Evolutionary conservation across 1,140 invertebrate genomes (phyloP).

Genomic region (Lethrus apterus): DNA sequence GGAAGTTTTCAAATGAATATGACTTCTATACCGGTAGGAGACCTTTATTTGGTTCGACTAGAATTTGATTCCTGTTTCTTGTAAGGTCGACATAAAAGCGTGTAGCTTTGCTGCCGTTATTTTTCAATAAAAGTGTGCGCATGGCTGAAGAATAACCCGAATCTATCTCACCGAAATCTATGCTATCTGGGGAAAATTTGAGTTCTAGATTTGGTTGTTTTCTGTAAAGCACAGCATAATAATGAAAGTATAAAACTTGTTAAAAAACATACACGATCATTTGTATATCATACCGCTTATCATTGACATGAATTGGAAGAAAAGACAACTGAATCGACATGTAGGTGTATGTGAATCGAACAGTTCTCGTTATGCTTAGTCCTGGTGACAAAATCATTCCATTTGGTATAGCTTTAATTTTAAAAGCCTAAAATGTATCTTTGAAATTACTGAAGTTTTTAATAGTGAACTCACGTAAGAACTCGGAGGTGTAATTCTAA

Average conservation of each 20-base stretch:
- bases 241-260: too few relatives aligned
- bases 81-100: constrained; percentile 36
- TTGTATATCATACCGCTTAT: background rate
- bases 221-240: background rate
- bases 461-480: background rate
- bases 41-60: constrained; percentile 32
- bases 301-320: background rate
- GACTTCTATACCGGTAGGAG: constrained; percentile 24
- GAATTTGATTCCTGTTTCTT: constrained; percentile 29
- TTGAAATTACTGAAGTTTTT: background rate
- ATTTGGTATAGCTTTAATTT: too few relatives aligned
- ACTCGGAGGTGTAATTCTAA: background rate
- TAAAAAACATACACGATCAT: background rate
- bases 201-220: background rate
- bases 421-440: background rate
- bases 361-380: background rate
- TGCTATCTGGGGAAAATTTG: background rate
- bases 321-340: background rate
- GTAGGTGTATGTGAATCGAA: background rate
- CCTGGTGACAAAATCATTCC: constrained; percentile 3
- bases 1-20: background rate
- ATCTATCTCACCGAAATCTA: constrained; percentile 38
- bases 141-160: constrained; percentile 26
- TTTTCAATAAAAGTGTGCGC: constrained; percentile 29
- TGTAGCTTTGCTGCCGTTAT: constrained; percentile 30